A percentile compares a stretch with the other conserved stretches of the same genome.
These are phyloP conservation scores for Ardeotis arabs DNA, from an alignment of 2,113 vertebrate species.

Conservation along the genomic window DNA sequence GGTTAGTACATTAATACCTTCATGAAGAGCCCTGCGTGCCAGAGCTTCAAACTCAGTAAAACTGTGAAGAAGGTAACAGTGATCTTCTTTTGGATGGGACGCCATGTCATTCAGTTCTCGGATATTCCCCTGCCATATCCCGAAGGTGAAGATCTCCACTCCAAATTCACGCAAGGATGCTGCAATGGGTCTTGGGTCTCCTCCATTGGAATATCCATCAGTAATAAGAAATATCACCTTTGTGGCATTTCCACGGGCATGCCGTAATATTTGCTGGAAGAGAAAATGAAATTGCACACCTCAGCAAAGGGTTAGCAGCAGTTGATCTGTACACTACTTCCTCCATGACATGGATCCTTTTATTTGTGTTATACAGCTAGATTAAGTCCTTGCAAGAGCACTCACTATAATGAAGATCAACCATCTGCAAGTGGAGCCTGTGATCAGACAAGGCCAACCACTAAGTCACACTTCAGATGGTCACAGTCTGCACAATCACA, in stretches of 20 bases:
- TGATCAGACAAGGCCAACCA: neutral
- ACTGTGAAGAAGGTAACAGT: constrained; percentile 95
- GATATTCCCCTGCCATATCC: constrained; percentile 98
- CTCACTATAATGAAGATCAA: neutral
- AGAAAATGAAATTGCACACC: neutral
- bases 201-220: constrained; percentile 97
- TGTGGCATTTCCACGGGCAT: constrained; percentile 88
- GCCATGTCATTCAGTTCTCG: constrained; percentile 97
- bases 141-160: constrained; percentile 97
- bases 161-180: constrained; percentile 87
- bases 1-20: constrained; percentile 81
- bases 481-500: neutral
- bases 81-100: constrained; percentile 93
- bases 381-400: neutral
- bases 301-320: neutral
- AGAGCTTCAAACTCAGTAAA: constrained; percentile 97
- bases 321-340: neutral
- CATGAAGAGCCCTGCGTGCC: constrained; percentile 92
- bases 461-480: neutral
- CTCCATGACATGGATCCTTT: neutral
- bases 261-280: constrained; percentile 91
- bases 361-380: neutral
- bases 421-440: neutral
- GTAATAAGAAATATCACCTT: constrained; percentile 98
- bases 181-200: constrained; percentile 92